A percentile compares a stretch with the other conserved stretches of the same genome.
phyloP scores from a whole-genome alignment of 2,888 invertebrate species.

The Galerucella calmariensis region DNA sequence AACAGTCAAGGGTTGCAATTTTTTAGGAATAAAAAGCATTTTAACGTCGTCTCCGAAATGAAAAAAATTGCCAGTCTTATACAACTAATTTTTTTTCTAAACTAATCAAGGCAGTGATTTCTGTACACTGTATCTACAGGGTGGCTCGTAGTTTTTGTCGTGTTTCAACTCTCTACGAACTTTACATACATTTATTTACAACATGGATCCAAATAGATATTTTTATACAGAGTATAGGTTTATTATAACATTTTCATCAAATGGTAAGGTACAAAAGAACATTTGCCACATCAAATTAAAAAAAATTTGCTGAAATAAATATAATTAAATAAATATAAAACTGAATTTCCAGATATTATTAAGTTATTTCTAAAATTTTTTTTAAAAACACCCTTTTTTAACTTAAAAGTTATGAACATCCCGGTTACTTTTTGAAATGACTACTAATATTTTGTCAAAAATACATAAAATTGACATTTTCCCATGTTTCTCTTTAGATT shows the following conservation, averaged over 20 bases:
- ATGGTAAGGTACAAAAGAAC: background rate
- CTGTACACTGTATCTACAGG: constrained; percentile 57
- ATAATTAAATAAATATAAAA: too few relatives aligned
- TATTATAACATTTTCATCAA: constrained; percentile 4
- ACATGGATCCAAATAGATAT: constrained; percentile 28
- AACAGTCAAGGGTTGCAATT: background rate
- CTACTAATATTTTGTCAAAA: too few relatives aligned
- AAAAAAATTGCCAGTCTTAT: constrained; percentile 57
- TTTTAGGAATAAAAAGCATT: constrained; percentile 6
- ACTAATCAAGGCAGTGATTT: constrained; percentile 56
- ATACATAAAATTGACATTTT: too few relatives aligned
- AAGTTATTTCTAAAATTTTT: too few relatives aligned
- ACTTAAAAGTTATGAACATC: too few relatives aligned
- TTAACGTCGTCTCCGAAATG: constrained; percentile 2
- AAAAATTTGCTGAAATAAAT: too few relatives aligned
- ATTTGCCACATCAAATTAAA: background rate
- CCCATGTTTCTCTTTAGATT: background rate
- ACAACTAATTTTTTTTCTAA: constrained; percentile 52
- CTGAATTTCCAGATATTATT: too few relatives aligned
- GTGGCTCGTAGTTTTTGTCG: constrained; percentile 42
- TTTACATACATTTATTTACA: constrained; percentile 37
- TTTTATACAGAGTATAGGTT: constrained; percentile 33
- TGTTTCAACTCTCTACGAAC: constrained; percentile 29
- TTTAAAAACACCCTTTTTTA: too few relatives aligned
- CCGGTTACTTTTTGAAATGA: too few relatives aligned